These are phyloP conservation scores for Psephotus haematonotus DNA, from an alignment of 2,113 vertebrate genomes.

Conservation along the genomic window DNA sequence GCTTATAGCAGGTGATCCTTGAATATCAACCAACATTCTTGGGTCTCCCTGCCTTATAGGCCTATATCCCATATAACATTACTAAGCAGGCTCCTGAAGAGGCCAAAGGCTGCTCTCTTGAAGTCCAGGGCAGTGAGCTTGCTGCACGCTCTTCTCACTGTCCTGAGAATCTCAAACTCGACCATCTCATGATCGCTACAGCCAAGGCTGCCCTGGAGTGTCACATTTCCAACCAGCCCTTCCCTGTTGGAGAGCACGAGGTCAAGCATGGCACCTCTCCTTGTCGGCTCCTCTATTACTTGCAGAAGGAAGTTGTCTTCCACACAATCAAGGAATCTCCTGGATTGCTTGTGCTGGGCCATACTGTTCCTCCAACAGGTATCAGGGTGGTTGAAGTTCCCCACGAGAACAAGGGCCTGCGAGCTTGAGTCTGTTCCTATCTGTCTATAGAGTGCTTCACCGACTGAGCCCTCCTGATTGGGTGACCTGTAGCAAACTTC, in stretches of 20 bases:
- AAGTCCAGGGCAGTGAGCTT: neutral
- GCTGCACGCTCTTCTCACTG: neutral
- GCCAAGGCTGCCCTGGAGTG: too few relatives aligned
- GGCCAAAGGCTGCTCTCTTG: neutral
- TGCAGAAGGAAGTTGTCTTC: neutral
- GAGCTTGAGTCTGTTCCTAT: neutral
- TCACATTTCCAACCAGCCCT: neutral
- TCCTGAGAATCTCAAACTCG: neutral
- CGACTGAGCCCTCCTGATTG: neutral
- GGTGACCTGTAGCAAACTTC: neutral
- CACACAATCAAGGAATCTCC: neutral
- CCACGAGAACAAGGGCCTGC: neutral
- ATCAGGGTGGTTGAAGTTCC: neutral
- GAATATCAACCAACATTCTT: neutral
- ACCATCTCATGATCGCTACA: too few relatives aligned
- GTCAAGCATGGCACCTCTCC: neutral
- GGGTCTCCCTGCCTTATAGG: too few relatives aligned
- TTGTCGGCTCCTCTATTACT: neutral
- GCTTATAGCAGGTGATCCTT: neutral
- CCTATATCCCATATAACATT: too few relatives aligned
- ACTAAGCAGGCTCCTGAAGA: neutral
- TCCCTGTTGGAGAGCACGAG: neutral
- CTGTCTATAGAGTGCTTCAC: neutral
- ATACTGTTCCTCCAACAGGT: fast-evolving
- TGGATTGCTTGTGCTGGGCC: neutral